These are phyloP conservation scores for Hoplias malabaricus DNA, from an alignment of 2,113 vertebrate genomes.

Conservation along the genomic window DNA sequence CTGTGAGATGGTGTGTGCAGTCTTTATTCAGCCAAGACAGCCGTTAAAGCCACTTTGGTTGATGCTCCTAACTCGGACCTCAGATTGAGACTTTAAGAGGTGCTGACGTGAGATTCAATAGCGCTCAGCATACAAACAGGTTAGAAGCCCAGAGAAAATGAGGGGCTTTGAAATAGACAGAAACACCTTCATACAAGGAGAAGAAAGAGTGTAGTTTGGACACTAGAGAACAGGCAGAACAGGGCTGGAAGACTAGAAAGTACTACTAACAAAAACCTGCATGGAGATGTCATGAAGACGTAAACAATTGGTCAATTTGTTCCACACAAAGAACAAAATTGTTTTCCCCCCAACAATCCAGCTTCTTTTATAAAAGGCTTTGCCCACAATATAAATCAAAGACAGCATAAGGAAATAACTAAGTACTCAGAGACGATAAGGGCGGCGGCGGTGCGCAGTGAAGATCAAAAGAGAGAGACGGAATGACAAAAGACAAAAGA, in stretches of 20 bases:
- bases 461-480: conserved; percentile 4
- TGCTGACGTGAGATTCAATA: not conserved
- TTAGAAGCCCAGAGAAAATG: not conserved
- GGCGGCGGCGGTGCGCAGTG: not conserved
- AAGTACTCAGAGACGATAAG: not conserved
- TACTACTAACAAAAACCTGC: not conserved
- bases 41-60: conserved; percentile 15
- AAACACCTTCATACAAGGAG: not conserved
- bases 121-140: not conserved
- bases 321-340: not conserved
- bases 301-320: conserved; percentile 20
- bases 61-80: not conserved
- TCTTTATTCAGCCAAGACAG: not conserved
- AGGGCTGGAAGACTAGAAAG: not conserved
- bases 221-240: not conserved
- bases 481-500: conserved; percentile 17
- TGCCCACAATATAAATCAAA: conserved; percentile 12
- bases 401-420: not conserved
- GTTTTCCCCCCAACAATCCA: conserved; percentile 5
- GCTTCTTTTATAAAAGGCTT: conserved; percentile 17
- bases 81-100: not conserved
- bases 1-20: not conserved
- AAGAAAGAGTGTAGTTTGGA: not conserved
- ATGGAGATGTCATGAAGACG: not conserved
- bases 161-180: not conserved